These are phyloP conservation scores for Cynodonichthys magdalenae DNA, from an alignment of 2,797 vertebrate genomes.

Conservation along the genomic window DNA sequence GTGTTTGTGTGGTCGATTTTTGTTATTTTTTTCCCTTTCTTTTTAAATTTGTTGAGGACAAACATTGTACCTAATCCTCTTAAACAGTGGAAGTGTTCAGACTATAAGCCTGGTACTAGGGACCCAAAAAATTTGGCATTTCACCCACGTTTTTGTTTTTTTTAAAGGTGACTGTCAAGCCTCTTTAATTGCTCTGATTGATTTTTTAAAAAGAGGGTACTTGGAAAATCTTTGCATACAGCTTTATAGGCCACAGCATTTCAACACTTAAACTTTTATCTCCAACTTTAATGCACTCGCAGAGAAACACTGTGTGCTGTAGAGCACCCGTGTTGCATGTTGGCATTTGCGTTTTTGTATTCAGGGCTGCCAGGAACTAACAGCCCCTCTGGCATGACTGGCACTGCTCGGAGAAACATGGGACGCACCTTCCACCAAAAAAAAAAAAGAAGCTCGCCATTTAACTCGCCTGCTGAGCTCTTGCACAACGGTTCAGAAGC, in stretches of 20 bases:
- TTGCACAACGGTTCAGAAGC: conserved; percentile 33
- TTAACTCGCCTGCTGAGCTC: conserved; percentile 50
- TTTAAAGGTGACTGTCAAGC: conserved; percentile 52
- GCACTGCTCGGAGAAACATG: conserved; percentile 34
- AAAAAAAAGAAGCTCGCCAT: conserved; percentile 40
- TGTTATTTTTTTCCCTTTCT: conserved; percentile 14
- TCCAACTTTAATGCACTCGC: conserved; percentile 18
- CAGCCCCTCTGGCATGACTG: conserved; percentile 54
- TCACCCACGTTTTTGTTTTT: conserved; percentile 45
- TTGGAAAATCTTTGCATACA: conserved; percentile 34
- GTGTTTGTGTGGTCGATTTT: conserved; percentile 16
- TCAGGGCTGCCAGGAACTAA: conserved; percentile 53
- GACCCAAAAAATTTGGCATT: conserved; percentile 62
- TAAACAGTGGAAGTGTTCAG: conserved; percentile 42
- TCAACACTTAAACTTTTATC: conserved; percentile 23
- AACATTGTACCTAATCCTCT: conserved; percentile 29
- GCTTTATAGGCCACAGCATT: conserved; percentile 38
- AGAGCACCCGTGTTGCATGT: conserved; percentile 6
- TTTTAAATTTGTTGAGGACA: conserved; percentile 31
- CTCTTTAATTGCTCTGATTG: conserved; percentile 68
- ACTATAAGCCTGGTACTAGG: conserved; percentile 13
- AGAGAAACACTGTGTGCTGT: conserved; percentile 8
- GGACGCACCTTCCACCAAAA: conserved; percentile 48
- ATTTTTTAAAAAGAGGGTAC: conserved; percentile 55
- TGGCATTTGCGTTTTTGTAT: conserved; percentile 57